A percentile compares a stretch with the other conserved stretches of the same genome.
phyloP scores from a whole-genome alignment of 2,888 invertebrate genomes.

The Ormia ochracea region DNA sequence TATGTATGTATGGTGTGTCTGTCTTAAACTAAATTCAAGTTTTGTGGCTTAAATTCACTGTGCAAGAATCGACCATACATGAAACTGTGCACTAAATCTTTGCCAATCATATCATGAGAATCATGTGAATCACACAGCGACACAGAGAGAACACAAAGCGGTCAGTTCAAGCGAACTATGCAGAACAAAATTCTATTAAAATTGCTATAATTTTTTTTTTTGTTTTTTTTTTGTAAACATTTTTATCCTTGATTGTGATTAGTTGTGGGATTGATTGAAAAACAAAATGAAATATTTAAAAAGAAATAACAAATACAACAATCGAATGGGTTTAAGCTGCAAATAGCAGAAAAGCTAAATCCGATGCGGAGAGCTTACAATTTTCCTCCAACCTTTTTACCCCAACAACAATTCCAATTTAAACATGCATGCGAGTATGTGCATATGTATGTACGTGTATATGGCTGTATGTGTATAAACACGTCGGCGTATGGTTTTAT shows the following conservation, averaged over 20 bases:
- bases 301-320: not conserved
- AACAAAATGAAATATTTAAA: not conserved
- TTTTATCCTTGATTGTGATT: conserved; percentile 41
- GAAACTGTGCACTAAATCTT: conserved; percentile 15
- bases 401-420: not conserved
- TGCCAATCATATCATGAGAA: conserved; percentile 39
- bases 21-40: conserved; percentile 43
- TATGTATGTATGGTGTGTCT: conserved; percentile 3
- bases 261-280: conserved; percentile 58
- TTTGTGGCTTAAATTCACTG: conserved; percentile 50
- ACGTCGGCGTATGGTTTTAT: not conserved
- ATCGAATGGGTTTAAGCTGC: conserved; percentile 22
- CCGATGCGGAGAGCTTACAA: conserved; percentile 12
- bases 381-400: not conserved
- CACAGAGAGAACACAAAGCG: conserved; percentile 1
- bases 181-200: conserved; percentile 58
- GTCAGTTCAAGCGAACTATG: conserved; percentile 56
- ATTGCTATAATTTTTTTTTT: conserved; percentile 16
- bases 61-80: not conserved
- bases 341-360: conserved; percentile 4
- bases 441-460: too few species aligned
- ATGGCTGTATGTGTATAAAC: too few species aligned
- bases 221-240: not conserved
- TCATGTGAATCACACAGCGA: conserved; percentile 23
- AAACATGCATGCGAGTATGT: too few species aligned